Conservation (phyloP, 2,113 vertebrate genomes). For the Melanotaenia duboulayi region DNA sequence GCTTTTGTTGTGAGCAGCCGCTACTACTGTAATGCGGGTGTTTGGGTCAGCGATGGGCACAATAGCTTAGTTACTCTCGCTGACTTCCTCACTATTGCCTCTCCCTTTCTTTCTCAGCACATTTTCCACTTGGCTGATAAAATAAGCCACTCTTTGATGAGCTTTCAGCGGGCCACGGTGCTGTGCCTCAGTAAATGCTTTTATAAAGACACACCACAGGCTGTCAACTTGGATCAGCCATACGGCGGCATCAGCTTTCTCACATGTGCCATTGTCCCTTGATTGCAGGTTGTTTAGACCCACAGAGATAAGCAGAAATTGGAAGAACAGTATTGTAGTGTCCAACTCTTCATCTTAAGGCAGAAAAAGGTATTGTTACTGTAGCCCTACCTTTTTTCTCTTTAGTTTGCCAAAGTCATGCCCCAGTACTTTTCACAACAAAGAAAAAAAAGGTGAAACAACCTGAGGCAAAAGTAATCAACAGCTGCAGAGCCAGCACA, state of each 20-base stretch:
- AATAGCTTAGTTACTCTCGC: slow-evolving; percentile 73
- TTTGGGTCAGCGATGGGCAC: slow-evolving; percentile 75
- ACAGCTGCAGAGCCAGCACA: slow-evolving; percentile 34
- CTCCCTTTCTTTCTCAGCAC: slow-evolving; percentile 75
- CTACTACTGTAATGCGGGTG: slow-evolving; percentile 65
- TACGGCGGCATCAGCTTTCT: slow-evolving; percentile 33
- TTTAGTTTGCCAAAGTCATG: slow-evolving; percentile 17
- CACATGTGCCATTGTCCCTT: slow-evolving; percentile 36
- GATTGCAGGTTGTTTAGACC: slow-evolving; percentile 13
- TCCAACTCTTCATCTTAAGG: slow-evolving; percentile 19
- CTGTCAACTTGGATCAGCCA: slow-evolving; percentile 74
- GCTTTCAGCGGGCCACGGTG: slow-evolving; percentile 64
- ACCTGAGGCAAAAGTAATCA: slow-evolving; percentile 27
- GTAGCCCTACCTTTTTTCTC: neutral
- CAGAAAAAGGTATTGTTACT: neutral
- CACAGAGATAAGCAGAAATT: slow-evolving; percentile 17
- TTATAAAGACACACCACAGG: slow-evolving; percentile 73
- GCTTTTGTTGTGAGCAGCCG: slow-evolving; percentile 69
- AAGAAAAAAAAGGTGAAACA: slow-evolving; percentile 21
- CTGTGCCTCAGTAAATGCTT: slow-evolving; percentile 71
- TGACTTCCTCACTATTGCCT: slow-evolving; percentile 71
- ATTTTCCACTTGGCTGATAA: slow-evolving; percentile 82
- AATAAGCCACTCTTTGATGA: slow-evolving; percentile 81
- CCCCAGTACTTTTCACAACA: slow-evolving; percentile 3
- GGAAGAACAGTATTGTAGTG: slow-evolving; percentile 12